A percentile compares a stretch with the other conserved stretches of the same genome.
Conservation (phyloP, 2,797 vertebrate species). For the Gallirallus australis region DNA sequence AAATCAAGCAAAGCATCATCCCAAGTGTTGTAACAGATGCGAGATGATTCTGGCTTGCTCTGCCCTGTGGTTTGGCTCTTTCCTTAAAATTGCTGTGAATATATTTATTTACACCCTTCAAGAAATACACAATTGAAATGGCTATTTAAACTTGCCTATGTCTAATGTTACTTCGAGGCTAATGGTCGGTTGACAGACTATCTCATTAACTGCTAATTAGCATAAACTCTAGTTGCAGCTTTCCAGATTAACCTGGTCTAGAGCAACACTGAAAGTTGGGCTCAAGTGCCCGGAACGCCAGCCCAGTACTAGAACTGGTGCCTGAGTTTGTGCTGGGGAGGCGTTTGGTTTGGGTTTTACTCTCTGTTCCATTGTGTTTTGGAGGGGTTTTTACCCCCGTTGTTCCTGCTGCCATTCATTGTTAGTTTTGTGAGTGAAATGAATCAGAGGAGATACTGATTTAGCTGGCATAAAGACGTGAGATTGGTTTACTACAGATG, state of each 20-base stretch:
- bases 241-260: constrained; percentile 60
- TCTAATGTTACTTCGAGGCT: constrained; percentile 10
- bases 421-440: neutral
- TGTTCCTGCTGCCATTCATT: neutral
- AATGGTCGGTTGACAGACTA: constrained; percentile 21
- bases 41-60: constrained; percentile 40
- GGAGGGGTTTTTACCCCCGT: neutral
- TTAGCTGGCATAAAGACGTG: neutral
- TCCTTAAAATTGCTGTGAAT: constrained; percentile 46
- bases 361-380: neutral
- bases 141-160: neutral
- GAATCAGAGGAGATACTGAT: neutral
- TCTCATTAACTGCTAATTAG: constrained; percentile 35
- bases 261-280: neutral
- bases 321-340: neutral
- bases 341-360: neutral
- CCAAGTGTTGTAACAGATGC: constrained; percentile 49
- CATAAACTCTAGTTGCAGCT: constrained; percentile 52
- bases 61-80: constrained; percentile 42
- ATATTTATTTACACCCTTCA: constrained; percentile 67
- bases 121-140: constrained; percentile 44
- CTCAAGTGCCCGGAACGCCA: neutral
- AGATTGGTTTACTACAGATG: neutral
- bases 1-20: constrained; percentile 41
- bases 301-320: neutral